phyloP scores from a whole-genome alignment of 2,113 vertebrate species.

The Trogon melanurus region DNA sequence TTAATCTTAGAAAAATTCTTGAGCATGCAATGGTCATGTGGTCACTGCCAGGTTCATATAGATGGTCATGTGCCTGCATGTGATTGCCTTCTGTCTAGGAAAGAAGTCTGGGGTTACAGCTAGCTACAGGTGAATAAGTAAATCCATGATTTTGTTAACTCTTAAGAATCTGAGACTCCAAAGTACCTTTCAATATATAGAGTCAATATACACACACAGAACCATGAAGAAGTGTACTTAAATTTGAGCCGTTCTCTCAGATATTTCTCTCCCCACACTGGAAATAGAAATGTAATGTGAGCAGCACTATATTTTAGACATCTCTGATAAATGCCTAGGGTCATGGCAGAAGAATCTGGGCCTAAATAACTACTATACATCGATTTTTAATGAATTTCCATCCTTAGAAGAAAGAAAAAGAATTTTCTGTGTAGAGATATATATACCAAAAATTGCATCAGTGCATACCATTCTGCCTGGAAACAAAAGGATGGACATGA shows the following conservation, averaged over 20 bases:
- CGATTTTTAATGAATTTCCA: background rate
- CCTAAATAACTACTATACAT: background rate
- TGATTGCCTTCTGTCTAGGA: background rate
- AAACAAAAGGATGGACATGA: background rate
- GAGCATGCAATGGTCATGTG: background rate
- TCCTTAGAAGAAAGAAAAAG: background rate
- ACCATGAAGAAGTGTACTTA: background rate
- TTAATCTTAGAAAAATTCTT: background rate
- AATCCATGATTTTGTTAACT: background rate
- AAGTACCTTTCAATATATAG: background rate
- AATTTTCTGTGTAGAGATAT: rapidly evolving
- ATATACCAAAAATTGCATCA: background rate
- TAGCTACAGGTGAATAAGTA: background rate
- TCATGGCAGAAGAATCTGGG: background rate
- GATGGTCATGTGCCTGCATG: background rate
- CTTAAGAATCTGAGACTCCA: background rate
- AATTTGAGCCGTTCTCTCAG: background rate
- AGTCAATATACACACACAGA: background rate
- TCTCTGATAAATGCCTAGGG: background rate
- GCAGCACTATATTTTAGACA: background rate
- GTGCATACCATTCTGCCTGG: background rate
- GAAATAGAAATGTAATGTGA: background rate
- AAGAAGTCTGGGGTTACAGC: background rate
- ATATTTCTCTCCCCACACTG: background rate
- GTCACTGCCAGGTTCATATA: background rate